These are phyloP conservation scores for Champsocephalus gunnari DNA, from an alignment of 2,797 vertebrate genomes.

Conservation along the genomic window DNA sequence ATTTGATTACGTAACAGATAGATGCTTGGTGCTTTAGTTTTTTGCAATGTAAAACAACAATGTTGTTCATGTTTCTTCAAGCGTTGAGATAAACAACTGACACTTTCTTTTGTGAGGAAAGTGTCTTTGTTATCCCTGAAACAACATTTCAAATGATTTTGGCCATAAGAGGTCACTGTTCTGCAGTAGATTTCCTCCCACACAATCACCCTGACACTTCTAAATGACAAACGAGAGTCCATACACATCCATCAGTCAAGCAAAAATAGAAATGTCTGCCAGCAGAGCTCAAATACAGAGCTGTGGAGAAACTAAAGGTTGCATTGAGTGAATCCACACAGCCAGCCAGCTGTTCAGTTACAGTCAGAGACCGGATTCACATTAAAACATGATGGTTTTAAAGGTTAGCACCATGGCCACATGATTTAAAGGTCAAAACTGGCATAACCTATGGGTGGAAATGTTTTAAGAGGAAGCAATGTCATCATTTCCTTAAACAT, in stretches of 20 bases:
- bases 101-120: neutral
- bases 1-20: neutral
- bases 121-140: neutral
- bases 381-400: constrained; percentile 67
- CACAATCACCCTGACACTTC: constrained; percentile 8
- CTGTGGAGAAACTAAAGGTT: constrained; percentile 56
- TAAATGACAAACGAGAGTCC: constrained; percentile 46
- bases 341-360: constrained; percentile 45
- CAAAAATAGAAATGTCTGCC: constrained; percentile 55
- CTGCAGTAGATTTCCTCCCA: constrained; percentile 19
- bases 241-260: constrained; percentile 47
- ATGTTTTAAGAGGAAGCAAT: constrained; percentile 44
- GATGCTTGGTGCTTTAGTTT: neutral
- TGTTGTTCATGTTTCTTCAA: neutral
- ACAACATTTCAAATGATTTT: neutral
- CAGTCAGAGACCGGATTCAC: constrained; percentile 34
- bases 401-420: constrained; percentile 59
- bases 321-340: constrained; percentile 37
- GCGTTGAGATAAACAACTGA: neutral
- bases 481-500: constrained; percentile 37
- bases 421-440: constrained; percentile 68
- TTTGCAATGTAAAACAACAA: neutral
- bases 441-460: constrained; percentile 44
- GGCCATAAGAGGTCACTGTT: constrained; percentile 72
- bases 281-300: constrained; percentile 38